A percentile compares a stretch with the other conserved stretches of the same genome.
These are phyloP conservation scores for Serranus cabrilla DNA, from an alignment of 2,797 vertebrate genomes.

Conservation along the genomic window DNA sequence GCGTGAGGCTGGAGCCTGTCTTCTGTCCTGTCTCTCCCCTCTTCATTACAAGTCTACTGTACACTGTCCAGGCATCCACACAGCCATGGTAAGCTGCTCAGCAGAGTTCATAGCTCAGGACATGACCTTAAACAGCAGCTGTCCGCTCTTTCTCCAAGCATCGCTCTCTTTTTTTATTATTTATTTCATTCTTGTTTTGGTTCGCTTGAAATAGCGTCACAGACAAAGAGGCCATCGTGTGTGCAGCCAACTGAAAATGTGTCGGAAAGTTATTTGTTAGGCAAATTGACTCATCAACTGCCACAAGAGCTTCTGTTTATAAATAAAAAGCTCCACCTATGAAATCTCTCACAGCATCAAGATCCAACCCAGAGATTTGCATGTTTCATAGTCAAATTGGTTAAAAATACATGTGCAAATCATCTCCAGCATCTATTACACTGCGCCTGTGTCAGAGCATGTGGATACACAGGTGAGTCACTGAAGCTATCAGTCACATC, in stretches of 20 bases:
- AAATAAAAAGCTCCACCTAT: slow-evolving; percentile 60
- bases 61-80: slow-evolving; percentile 81
- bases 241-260: slow-evolving; percentile 57
- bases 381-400: slow-evolving; percentile 77
- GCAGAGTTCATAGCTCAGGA: slow-evolving; percentile 63
- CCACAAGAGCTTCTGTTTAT: slow-evolving; percentile 62
- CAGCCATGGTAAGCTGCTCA: slow-evolving; percentile 48
- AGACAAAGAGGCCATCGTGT: slow-evolving; percentile 42
- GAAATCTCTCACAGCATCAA: slow-evolving; percentile 44
- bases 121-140: slow-evolving; percentile 67
- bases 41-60: slow-evolving; percentile 73
- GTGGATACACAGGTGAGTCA: slow-evolving; percentile 16
- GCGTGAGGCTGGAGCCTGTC: slow-evolving; percentile 78
- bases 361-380: slow-evolving; percentile 65
- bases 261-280: slow-evolving; percentile 76
- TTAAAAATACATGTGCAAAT: slow-evolving; percentile 73
- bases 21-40: slow-evolving; percentile 70
- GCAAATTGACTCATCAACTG: slow-evolving; percentile 79
- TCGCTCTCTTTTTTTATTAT: slow-evolving; percentile 30
- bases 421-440: slow-evolving; percentile 37
- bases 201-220: slow-evolving; percentile 27
- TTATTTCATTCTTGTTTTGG: slow-evolving; percentile 28
- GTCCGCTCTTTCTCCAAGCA: slow-evolving; percentile 27
- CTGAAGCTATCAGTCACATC: slow-evolving; percentile 28
- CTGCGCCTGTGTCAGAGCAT: slow-evolving; percentile 9